Conservation (phyloP, 2,888 invertebrate genomes). For the Ennomos quercinarius region DNA sequence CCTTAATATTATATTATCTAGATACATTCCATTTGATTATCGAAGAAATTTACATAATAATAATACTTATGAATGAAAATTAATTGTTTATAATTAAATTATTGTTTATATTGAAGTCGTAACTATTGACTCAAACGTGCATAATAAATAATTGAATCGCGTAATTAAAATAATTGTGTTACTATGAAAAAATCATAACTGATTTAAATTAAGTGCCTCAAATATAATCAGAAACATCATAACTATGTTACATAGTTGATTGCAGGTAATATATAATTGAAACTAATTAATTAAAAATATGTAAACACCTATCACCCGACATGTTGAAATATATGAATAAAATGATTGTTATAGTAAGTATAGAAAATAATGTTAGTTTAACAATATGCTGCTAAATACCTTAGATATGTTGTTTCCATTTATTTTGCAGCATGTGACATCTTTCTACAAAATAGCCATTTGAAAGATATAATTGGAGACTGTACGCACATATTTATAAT, state of each 20-base stretch:
- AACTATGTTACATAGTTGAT: conserved; percentile 52
- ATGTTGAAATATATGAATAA: conserved; percentile 15
- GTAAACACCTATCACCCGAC: conserved; percentile 10
- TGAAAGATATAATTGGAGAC: not conserved
- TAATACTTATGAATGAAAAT: conserved; percentile 5
- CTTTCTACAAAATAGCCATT: no score
- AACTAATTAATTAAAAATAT: conserved; percentile 44
- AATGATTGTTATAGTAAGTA: conserved; percentile 8
- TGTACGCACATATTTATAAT: conserved; percentile 12
- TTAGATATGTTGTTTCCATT: no score
- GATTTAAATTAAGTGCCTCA: conserved; percentile 52
- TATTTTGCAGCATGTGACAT: no score
- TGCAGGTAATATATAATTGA: conserved; percentile 49
- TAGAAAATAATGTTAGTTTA: no score
- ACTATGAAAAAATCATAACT: conserved; percentile 9
- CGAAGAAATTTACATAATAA: conserved; percentile 11
- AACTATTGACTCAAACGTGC: conserved; percentile 18
- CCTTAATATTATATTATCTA: conserved; percentile 52
- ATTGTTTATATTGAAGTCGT: conserved; percentile 12
- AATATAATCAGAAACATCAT: conserved; percentile 42
- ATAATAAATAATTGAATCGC: conserved; percentile 18
- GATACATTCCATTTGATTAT: conserved; percentile 67
- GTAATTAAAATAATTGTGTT: conserved; percentile 24
- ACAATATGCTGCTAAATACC: no score
- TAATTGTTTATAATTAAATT: conserved; percentile 13